Evolutionary conservation across 2,888 invertebrate species (phyloP), one percentile per base, ranked within the genome.

Genomic region (Syrphus vitripennis): DNA sequence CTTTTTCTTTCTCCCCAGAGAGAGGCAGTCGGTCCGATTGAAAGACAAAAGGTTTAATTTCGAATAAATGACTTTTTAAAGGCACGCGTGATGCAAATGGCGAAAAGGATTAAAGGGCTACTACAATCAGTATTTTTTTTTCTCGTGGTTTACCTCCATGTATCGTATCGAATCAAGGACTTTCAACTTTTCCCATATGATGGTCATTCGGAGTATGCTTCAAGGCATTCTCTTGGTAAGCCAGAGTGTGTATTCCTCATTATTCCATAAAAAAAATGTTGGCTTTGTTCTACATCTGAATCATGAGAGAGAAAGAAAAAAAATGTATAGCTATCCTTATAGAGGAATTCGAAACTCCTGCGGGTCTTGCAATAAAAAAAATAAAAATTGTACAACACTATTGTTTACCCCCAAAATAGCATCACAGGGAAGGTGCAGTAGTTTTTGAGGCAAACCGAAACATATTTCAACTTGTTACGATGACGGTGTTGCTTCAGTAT

Each of bases 31-130:
- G 40, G 48, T 34, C 37, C 80, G 80, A 84, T 84, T 71, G 59
- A 29, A 70, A 59, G 80, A 84, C 84, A 86, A 86, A 86, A 70
- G 81, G 77, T 74, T 86, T 86, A 81, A 86, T 81, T 86, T 76
- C 63, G 76, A 77, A 86, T 81, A 86, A 86, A 86, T 86, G 81
- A 69, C 77, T 77, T 77, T 86, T 86, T 86, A 77, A 86, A 81
- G 72, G 53, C 24, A 50, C 74, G 37, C 50, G 50, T 37, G 69
- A 76, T 69, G 72, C 50, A 72, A 76, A 80, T 65, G 55, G 84
- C 37, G 59, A 45, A 70, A 65, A 65, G 71, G 53, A 67, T 59
- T 59, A 61, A 67, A 77, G 65, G 72, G 57, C 69, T 29, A 21
- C 69, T 29, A 21, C 50, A 40, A 61, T 24, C 34, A 59, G 42